Evolutionary conservation across 1,140 invertebrate species (phyloP).

Genomic region (Psix sp.): DNA sequence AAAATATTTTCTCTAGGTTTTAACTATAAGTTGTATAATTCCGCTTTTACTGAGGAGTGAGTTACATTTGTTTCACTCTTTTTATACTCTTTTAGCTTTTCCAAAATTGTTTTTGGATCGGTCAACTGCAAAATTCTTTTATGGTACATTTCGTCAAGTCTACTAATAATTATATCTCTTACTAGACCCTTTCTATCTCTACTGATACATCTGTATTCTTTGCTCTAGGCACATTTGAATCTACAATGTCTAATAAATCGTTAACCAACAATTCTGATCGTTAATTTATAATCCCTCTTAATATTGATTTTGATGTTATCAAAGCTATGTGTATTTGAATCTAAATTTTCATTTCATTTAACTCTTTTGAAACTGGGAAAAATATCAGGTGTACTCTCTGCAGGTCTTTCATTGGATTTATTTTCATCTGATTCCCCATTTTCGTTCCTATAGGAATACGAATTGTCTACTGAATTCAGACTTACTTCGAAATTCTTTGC

Average conservation of each 20-base stretch:
- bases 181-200: constrained; percentile 9
- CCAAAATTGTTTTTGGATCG: constrained; percentile 50
- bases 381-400: too few relatives aligned
- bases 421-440: too few relatives aligned
- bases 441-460: too few relatives aligned
- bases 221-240: constrained; percentile 4
- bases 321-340: too few relatives aligned
- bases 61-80: constrained; percentile 48
- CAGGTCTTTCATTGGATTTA: too few relatives aligned
- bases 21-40: constrained; percentile 46
- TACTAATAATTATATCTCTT: constrained; percentile 44
- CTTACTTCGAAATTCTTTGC: too few relatives aligned
- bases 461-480: too few relatives aligned
- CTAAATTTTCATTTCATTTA: too few relatives aligned
- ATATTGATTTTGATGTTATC: neutral
- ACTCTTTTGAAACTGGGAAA: too few relatives aligned
- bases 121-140: constrained; percentile 39
- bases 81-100: constrained; percentile 35
- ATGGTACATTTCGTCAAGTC: constrained; percentile 53
- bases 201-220: neutral
- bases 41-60: constrained; percentile 29
- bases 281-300: constrained; percentile 17
- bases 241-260: constrained; percentile 16
- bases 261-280: neutral
- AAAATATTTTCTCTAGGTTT: constrained; percentile 43